Percentiles rank a stretch among this genome's conserved stretches.
These are phyloP conservation scores for Bergia puertoricense DNA, from an alignment of 92 coral and sea anemone genomes.

Conservation along the genomic window DNA sequence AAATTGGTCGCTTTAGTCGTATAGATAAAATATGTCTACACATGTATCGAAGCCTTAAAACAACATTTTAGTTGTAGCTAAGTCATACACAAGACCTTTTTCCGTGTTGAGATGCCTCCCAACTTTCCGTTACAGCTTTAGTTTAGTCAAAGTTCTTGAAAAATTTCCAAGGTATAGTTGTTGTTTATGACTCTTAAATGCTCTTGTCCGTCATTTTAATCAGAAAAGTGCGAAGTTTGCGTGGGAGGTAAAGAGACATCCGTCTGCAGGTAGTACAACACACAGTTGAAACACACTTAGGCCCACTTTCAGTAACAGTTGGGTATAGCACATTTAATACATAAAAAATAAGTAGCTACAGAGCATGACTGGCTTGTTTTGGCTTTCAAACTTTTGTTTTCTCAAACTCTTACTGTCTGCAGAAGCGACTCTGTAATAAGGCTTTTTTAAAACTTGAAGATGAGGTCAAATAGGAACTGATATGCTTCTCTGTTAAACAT, in stretches of 20 bases:
- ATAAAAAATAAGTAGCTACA: not conserved
- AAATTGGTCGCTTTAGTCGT: not conserved
- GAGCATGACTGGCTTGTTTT: not conserved
- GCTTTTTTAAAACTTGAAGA: not conserved
- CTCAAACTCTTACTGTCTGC: not conserved
- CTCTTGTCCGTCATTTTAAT: not conserved
- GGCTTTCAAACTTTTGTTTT: no score
- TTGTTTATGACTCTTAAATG: not conserved
- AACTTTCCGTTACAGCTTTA: not conserved
- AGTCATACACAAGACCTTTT: not conserved
- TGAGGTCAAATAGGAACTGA: no score
- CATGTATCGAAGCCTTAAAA: not conserved
- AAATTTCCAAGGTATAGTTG: not conserved
- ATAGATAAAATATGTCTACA: not conserved
- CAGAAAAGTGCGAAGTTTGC: not conserved
- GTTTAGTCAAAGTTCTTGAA: not conserved
- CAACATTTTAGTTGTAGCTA: not conserved
- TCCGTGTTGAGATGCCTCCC: not conserved
- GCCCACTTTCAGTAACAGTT: not conserved
- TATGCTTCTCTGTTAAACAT: no score
- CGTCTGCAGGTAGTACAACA: not conserved
- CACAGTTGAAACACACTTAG: not conserved
- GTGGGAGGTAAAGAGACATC: not conserved
- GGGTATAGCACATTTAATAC: not conserved
- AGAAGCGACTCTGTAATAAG: not conserved